Base-by-base conservation (phyloP, 2,113 vertebrate genomes). In the Rhombomys opimus region DNA sequence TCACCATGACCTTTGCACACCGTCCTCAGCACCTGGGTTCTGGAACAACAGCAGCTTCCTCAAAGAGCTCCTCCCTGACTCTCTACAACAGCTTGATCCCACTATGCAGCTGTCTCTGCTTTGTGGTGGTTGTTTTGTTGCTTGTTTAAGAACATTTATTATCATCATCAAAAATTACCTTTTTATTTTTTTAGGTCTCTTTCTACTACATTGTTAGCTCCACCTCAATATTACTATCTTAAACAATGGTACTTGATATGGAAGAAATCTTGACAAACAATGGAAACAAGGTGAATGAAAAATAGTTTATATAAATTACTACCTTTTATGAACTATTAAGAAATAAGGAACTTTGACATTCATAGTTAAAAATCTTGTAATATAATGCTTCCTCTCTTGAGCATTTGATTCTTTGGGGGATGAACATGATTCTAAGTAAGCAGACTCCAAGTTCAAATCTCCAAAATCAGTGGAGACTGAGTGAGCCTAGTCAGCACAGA, bases 281-380 rank as follows among this genome's bases (percentile, higher is more conserved):
- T 78, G 38, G 87, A 92, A 94, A 35, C 32, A 67, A 96, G 52
- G 76, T 70, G 30, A 89, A 89, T 57, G 35, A 76, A 76, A 46
- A 82, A 6, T 65, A 92, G 81, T 77, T 76, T 38, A 90, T 13
- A 3, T 84, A 88, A 91, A 94, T 81, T 89, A 92, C 57, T 82
- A 18, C 90, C 35, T 93, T 57, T 95, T 54, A 78, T 57, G 41
- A 46, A 77, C 38, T 91, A 77, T 54, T 76, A 87, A 81, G 73
- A 94, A 91, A 87, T 90, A 96, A 80, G 41, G 77, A 38, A 63
- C 57, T 94, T 90, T 78, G 96, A 88, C 27, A 96, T 73, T 89
- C 61, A 87, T 59, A 12, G 13, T 54, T 92, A 32, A 23, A 63
- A 35, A 8, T 92, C n/a, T 90, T 6, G 50, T 35, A 90, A 94